Evolutionary conservation across 2,888 invertebrate genomes (phyloP).

Genomic region (Brachypalpus laphriformis): DNA sequence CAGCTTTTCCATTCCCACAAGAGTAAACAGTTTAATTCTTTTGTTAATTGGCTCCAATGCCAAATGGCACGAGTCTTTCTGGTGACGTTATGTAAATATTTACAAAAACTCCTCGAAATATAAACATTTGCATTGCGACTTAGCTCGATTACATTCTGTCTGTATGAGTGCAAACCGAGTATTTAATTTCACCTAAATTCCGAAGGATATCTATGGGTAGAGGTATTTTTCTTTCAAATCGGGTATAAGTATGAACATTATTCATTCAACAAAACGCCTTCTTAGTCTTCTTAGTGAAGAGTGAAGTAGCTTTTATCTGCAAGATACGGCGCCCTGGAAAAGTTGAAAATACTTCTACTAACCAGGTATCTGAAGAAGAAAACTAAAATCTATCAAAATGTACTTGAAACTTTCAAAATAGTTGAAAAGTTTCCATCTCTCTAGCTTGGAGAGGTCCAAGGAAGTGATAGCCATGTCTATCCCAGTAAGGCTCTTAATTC

Average conservation of each 20-base stretch:
- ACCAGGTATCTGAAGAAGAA: background rate
- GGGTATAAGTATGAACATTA: background rate
- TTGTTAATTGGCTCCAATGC: slow-evolving; percentile 40
- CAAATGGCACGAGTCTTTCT: slow-evolving; percentile 21
- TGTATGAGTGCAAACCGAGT: background rate
- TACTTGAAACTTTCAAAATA: background rate
- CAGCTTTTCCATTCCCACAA: background rate
- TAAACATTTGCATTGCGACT: background rate
- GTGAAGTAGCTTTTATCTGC: background rate
- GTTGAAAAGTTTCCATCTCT: background rate
- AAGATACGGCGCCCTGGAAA: background rate
- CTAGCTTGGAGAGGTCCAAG: background rate
- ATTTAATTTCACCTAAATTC: background rate
- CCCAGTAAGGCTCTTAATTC: background rate
- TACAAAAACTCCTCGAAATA: slow-evolving; percentile 2
- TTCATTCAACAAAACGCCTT: background rate
- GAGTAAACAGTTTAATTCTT: slow-evolving; percentile 45
- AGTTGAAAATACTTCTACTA: background rate
- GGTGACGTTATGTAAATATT: slow-evolving; percentile 6
- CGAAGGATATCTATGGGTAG: background rate
- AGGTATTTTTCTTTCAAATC: background rate
- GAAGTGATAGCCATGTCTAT: background rate
- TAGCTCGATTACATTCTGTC: background rate
- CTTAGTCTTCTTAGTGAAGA: background rate
- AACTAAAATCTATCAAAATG: slow-evolving; percentile 1